Conservation (phyloP, 2,113 vertebrate species). For the Indicator maculatus region DNA sequence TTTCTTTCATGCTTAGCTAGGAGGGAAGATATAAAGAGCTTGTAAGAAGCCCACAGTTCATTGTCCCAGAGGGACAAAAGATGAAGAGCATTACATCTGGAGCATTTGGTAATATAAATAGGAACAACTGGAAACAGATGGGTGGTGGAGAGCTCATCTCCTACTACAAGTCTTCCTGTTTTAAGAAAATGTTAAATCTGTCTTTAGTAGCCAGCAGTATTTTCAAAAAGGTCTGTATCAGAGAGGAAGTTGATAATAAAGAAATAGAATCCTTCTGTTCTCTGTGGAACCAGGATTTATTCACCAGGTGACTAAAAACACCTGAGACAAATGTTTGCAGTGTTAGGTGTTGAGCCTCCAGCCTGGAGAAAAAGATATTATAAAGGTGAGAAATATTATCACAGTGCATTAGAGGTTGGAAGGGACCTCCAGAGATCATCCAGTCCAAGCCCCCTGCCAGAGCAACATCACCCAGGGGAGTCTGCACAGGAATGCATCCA, state of each 20-base stretch:
- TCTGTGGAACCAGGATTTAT: constrained; percentile 4
- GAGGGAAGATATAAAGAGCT: constrained; percentile 16
- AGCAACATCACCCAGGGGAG: too few relatives aligned
- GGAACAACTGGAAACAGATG: constrained; percentile 72
- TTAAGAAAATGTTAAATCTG: constrained; percentile 31
- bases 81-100: constrained; percentile 58
- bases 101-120: constrained; percentile 40
- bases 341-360: not conserved
- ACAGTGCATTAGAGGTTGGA: too few relatives aligned
- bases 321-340: not conserved
- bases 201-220: constrained; percentile 24
- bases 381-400: not conserved
- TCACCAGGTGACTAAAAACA: not conserved
- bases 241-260: constrained; percentile 38
- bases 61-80: constrained; percentile 3
- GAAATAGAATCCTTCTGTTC: not conserved
- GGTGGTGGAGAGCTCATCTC: constrained; percentile 49
- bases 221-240: constrained; percentile 10
- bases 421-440: too few relatives aligned
- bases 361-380: not conserved
- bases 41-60: constrained; percentile 22
- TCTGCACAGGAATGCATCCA: too few relatives aligned
- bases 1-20: not conserved
- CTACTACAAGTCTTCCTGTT: constrained; percentile 51
- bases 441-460: too few relatives aligned